Evolutionary conservation across 2,797 vertebrate species (phyloP).

Genomic region (Sebastes matsubarae): DNA sequence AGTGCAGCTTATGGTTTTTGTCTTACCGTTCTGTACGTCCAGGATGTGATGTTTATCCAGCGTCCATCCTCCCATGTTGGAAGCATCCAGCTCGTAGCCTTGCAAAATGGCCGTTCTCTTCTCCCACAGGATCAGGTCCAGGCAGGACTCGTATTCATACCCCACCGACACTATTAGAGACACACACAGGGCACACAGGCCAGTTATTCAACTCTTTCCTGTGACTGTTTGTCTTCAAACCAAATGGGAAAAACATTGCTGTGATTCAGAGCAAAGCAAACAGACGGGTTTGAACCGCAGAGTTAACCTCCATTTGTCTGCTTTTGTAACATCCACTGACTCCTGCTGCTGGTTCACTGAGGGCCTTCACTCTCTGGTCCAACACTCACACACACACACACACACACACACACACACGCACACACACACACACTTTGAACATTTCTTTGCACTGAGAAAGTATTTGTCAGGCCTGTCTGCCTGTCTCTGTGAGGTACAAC

Average conservation of each 20-base stretch:
- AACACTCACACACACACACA: background rate
- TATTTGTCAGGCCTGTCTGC: constrained; percentile 12
- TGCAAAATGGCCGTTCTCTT: constrained; percentile 93
- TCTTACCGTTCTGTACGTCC: constrained; percentile 93
- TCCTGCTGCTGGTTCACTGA: background rate
- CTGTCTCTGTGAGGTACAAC: constrained; percentile 16
- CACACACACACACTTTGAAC: too few relatives aligned
- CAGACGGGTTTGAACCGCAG: background rate
- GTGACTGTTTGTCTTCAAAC: background rate
- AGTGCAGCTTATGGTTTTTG: background rate
- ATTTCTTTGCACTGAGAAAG: background rate
- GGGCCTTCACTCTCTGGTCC: background rate
- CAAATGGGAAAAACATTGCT: background rate
- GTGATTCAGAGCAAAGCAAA: constrained; percentile 17
- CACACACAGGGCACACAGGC: background rate
- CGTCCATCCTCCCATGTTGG: constrained; percentile 97
- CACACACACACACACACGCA: rapidly evolving
- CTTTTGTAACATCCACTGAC: constrained; percentile 9
- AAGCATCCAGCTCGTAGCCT: constrained; percentile 95
- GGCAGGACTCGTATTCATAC: constrained; percentile 96
- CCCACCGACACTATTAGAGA: constrained; percentile 92
- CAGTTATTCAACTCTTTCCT: background rate
- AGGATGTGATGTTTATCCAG: constrained; percentile 95
- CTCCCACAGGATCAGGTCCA: constrained; percentile 97
- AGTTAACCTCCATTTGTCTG: constrained; percentile 19